Evolutionary conservation across 2,888 invertebrate genomes (phyloP).

Genomic region (Thalpophila matura): DNA sequence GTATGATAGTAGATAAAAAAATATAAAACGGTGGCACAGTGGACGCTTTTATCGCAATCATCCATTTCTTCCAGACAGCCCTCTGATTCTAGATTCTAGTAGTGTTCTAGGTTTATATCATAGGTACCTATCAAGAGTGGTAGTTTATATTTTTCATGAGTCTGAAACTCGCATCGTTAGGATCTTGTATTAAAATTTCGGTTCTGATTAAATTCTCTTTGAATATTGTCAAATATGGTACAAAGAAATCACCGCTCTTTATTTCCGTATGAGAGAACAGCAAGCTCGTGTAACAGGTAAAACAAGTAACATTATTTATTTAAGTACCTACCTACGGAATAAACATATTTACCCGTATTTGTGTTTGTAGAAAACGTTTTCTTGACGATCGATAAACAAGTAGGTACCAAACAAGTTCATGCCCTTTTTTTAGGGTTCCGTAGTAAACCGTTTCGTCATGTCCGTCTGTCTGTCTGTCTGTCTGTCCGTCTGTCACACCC

Average conservation of each 20-base stretch:
- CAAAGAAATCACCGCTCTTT: constrained; percentile 41
- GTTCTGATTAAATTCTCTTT: neutral
- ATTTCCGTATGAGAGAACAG: constrained; percentile 39
- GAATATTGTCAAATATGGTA: constrained; percentile 19
- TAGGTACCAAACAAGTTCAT: no score
- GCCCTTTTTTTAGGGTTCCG: no score
- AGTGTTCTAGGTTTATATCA: no score
- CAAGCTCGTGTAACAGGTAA: constrained; percentile 47
- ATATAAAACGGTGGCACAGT: no score
- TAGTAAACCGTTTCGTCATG: no score
- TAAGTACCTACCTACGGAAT: constrained; percentile 30
- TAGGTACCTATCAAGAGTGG: no score
- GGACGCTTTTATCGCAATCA: no score
- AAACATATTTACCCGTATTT: constrained; percentile 44
- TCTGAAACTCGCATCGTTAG: neutral
- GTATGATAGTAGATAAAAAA: no score
- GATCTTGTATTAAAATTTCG: constrained; percentile 2
- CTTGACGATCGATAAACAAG: constrained; percentile 8
- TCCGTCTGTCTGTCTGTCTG: no score
- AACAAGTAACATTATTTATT: constrained; percentile 54
- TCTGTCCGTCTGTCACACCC: no score
- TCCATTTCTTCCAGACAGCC: no score
- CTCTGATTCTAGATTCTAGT: no score
- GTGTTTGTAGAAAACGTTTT: constrained; percentile 42
- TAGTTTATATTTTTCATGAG: neutral